Conservation (phyloP, 1,140 invertebrate species). For the Zeugodacus cucurbitae region DNA sequence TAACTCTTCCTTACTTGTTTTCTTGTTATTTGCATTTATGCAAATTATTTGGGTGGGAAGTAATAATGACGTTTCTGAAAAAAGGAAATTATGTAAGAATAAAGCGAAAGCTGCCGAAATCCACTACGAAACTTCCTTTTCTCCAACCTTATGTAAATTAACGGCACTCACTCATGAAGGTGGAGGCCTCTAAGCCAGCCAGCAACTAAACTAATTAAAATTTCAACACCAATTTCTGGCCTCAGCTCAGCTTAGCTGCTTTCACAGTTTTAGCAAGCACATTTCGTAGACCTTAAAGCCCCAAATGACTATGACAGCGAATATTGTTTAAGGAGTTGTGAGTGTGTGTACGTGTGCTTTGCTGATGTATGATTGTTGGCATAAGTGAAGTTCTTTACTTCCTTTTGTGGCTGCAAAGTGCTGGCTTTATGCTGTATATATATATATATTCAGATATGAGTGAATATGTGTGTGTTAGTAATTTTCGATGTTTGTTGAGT, state of each 20-base stretch:
- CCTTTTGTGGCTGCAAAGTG: background rate
- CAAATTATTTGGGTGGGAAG: too few species aligned
- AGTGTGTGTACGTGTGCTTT: background rate
- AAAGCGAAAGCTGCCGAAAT: background rate
- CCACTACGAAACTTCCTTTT: background rate
- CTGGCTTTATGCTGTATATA: background rate
- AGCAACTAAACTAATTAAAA: slow-evolving; percentile 34
- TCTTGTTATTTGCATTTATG: too few species aligned
- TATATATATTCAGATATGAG: too few species aligned
- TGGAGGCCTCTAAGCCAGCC: background rate
- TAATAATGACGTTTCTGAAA: too few species aligned
- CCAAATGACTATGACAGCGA: background rate
- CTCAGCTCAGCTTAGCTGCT: background rate
- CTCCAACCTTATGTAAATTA: background rate
- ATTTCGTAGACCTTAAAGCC: background rate
- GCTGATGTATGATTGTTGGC: background rate
- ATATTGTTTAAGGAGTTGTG: background rate
- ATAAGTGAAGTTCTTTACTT: background rate
- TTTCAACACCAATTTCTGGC: slow-evolving; percentile 25
- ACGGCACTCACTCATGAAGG: background rate
- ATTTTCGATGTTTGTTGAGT: slow-evolving; percentile 33
- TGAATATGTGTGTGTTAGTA: too few species aligned
- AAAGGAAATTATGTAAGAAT: too few species aligned
- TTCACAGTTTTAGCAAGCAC: slow-evolving; percentile 4
- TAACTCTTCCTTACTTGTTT: too few species aligned